Evolutionary conservation across 1,140 invertebrate species (phyloP), one percentile per base, ranked within the genome.

Genomic region (Pogonus chalceus): DNA sequence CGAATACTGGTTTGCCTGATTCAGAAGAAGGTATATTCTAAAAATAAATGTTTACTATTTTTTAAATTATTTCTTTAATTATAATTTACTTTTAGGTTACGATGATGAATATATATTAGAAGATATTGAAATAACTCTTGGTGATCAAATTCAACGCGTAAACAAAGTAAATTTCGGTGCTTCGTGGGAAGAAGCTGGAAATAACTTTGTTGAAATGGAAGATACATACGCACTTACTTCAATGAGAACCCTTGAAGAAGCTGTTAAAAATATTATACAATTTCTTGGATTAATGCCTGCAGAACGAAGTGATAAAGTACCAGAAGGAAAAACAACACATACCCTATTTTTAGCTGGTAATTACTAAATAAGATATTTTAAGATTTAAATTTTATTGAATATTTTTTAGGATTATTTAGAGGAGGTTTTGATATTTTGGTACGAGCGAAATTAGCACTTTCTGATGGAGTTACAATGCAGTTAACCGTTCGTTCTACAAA

Each of bases 381-480:
- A 7, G 18, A 43, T 16, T 10, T 43, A 10, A 4, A 18, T 43
- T 43, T 43, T 4, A 43, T 10, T 10, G 7, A 43, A 9, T 10
- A 43, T 43, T 18, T 4, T 65, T 52, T 68, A 78, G 88, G 92
- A 35, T 79, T 92, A 0, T 93, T 92, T 65, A 79, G 94, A 37
- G 92, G 91, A 4, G 91, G 92, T 0, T 82, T 87, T 52, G 91
- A 96, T 57, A 83, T 97, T 22, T 69, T 98, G 16, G 91, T 95
- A 0, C 73, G 85, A 51, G 87, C 91, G 7, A 88, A 91, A 66
- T 66, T 97, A 43, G 88, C 86, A 0, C 68, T 91, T n/a, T 77
- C 76, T 14, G 82, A 78, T 26, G 86, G 85, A 20, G 91, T 87
- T 0, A 87, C 83, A 0, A 83, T 88, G 79, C 78, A 86, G 58